Conservation (phyloP, 2,888 invertebrate genomes). For the Craniophora ligustri region DNA sequence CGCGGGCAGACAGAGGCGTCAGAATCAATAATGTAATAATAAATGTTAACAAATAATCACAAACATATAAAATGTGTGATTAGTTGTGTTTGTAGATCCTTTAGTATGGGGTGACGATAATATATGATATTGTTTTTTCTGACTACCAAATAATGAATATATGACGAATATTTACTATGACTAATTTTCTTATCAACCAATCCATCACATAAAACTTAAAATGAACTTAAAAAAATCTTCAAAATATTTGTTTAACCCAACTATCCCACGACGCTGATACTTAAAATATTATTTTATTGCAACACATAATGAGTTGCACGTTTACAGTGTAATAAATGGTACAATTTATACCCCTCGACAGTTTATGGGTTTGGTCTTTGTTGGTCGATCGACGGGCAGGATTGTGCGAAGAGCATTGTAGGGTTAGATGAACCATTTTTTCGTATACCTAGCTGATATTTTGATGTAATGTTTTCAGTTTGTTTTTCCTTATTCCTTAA, state of each 20-base stretch:
- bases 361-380: constrained; percentile 68
- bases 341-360: constrained; percentile 53
- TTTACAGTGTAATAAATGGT: constrained; percentile 56
- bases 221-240: constrained; percentile 2
- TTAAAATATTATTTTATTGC: constrained; percentile 74
- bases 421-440: constrained; percentile 39
- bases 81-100: too few relatives aligned
- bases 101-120: too few relatives aligned
- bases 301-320: constrained; percentile 76
- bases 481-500: too few relatives aligned
- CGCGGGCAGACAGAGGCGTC: too few relatives aligned
- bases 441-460: background rate
- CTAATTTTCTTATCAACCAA: too few relatives aligned
- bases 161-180: too few relatives aligned
- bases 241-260: constrained; percentile 49
- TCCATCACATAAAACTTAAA: constrained; percentile 1
- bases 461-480: too few relatives aligned
- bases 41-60: too few relatives aligned
- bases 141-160: too few relatives aligned
- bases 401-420: constrained; percentile 35
- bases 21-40: too few relatives aligned
- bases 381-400: constrained; percentile 34
- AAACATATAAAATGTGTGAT: too few relatives aligned
- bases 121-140: too few relatives aligned
- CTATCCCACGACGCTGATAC: constrained; percentile 59